phyloP scores from a whole-genome alignment of 2,888 invertebrate genomes.

The Chalcosyrphus nemorum region DNA sequence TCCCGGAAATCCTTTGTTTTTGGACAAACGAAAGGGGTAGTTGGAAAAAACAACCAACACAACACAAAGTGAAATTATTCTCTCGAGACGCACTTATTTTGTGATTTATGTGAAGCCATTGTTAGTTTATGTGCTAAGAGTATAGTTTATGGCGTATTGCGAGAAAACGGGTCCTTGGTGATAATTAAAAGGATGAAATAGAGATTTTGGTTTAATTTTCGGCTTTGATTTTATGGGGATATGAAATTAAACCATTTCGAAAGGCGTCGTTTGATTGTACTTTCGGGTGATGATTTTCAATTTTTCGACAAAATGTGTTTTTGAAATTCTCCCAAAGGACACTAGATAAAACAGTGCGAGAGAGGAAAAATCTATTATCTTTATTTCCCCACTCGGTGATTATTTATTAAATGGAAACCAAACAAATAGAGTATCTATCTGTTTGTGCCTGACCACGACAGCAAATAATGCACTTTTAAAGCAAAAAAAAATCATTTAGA shows the following conservation, averaged over 20 bases:
- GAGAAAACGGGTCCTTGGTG: constrained; percentile 7
- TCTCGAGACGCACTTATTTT: constrained; percentile 48
- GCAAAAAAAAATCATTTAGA: constrained; percentile 9
- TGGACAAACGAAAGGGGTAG: background rate
- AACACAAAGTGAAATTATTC: constrained; percentile 38
- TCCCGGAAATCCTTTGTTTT: constrained; percentile 41
- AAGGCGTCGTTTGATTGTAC: constrained; percentile 12
- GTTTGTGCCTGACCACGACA: background rate
- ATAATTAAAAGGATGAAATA: constrained; percentile 53
- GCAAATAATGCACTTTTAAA: constrained; percentile 11
- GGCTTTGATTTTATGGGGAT: constrained; percentile 40
- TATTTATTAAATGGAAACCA: constrained; percentile 53
- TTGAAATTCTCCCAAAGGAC: background rate
- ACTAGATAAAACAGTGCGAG: too few species aligned
- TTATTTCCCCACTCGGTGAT: constrained; percentile 36
- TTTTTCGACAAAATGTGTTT: background rate
- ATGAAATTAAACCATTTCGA: background rate
- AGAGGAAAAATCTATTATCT: background rate
- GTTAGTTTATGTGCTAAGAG: constrained; percentile 9
- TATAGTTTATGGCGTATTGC: constrained; percentile 12
- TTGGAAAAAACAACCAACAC: background rate
- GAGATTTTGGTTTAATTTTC: constrained; percentile 36
- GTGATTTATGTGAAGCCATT: constrained; percentile 52
- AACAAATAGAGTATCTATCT: background rate
- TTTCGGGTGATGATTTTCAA: constrained; percentile 42